Base-by-base conservation (phyloP, 2,888 invertebrate species). In the Tenthredo amoena region DNA sequence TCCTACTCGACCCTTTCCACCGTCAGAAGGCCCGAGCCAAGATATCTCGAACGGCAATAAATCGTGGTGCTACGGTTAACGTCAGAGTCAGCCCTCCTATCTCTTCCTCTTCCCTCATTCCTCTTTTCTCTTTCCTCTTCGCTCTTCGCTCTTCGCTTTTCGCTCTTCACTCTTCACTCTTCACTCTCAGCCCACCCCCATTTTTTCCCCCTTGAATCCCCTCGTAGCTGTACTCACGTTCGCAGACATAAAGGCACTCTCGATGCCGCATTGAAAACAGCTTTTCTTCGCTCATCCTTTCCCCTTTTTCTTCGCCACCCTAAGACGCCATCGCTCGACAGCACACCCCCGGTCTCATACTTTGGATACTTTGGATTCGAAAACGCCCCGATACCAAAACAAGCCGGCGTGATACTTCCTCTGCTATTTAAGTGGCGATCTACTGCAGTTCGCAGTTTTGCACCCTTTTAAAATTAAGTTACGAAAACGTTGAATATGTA, bases 11-110 rank as follows among this genome's bases (percentile, higher is more conserved):
- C 79, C 71, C 50, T 77, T 55, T 81, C 43, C 77, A 26, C 50
- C 86, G 37, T 55, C 62, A 50, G 65, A 65, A 62, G 84, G 58
- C 85, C 72, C 81, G 86, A 79, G 77, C 85, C 89, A 88, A 87
- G 90, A 90, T 90, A 92, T 91, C 90, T 87, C 86, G 90, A 89
- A 89, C 86, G 87, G 90, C 91, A 87, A 92, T 93, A 93, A 93
- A 93, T 93, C 92, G 89, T 84, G 87, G 87, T 87, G 83, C 87
- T 90, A 89, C 90, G 89, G 90, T 93, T 92, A 93, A 93, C 88
- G 93, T 92, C 93, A 89, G 87, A 89, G 86, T 90, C 93, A 92
- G 92, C 88, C 89, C 88, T 88, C 87, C 88, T 89, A 86, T 88
- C 88, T 84, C 74, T 83, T 91, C 85, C 91, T 91, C 87, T 91